Evolutionary conservation across 2,113 vertebrate species (phyloP).

Genomic region (Heterotis niloticus): DNA sequence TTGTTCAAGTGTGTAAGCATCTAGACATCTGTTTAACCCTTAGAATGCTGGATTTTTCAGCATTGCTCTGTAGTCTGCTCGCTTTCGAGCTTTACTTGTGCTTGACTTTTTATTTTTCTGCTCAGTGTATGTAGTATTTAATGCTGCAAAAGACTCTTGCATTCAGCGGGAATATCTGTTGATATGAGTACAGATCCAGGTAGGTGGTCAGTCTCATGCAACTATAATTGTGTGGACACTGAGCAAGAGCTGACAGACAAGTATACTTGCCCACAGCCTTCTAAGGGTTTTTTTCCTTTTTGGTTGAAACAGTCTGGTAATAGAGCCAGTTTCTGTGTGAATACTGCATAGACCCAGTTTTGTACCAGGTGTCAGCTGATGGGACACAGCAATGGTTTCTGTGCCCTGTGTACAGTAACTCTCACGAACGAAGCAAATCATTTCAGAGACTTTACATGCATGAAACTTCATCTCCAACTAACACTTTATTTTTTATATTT

Average conservation of each 20-base stretch:
- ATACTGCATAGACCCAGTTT: neutral
- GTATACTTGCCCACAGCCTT: constrained; percentile 52
- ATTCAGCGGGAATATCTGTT: constrained; percentile 25
- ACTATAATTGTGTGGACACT: constrained; percentile 46
- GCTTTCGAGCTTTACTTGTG: neutral
- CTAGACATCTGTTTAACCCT: constrained; percentile 53
- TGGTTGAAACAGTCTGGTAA: constrained; percentile 1
- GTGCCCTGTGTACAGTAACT: constrained; percentile 21
- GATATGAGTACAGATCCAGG: constrained; percentile 36
- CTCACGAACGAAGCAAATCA: constrained; percentile 33
- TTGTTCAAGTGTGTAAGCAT: constrained; percentile 26
- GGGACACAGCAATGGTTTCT: constrained; percentile 28
- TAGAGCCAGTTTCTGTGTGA: neutral
- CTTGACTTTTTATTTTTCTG: constrained; percentile 15
- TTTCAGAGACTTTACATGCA: constrained; percentile 40
- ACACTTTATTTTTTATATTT: constrained; percentile 37
- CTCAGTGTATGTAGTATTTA: constrained; percentile 12
- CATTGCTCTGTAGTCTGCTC: constrained; percentile 26
- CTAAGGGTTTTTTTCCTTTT: constrained; percentile 54
- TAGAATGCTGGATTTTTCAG: constrained; percentile 55
- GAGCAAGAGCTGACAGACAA: constrained; percentile 35
- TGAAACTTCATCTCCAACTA: constrained; percentile 38
- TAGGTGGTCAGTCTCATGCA: constrained; percentile 46
- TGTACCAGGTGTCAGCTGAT: constrained; percentile 15
- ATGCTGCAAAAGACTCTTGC: constrained; percentile 21